These are phyloP conservation scores for Acrocephalus arundinaceus DNA, from an alignment of 2,113 vertebrate species.

Conservation along the genomic window DNA sequence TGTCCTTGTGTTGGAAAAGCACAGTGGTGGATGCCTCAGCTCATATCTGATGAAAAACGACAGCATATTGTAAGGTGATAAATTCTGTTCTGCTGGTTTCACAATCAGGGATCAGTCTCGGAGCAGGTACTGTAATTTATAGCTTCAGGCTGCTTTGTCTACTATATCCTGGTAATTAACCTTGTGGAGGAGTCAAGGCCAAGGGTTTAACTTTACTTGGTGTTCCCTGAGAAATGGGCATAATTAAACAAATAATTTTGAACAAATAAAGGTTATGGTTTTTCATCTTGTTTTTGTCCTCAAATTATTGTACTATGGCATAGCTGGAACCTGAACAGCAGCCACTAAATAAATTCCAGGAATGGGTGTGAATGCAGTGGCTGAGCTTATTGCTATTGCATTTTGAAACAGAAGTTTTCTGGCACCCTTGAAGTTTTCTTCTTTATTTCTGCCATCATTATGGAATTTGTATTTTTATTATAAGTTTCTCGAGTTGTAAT, in stretches of 20 bases:
- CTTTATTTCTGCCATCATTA: background rate
- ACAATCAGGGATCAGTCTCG: background rate
- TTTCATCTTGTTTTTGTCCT: background rate
- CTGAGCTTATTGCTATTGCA: background rate
- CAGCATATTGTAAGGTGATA: background rate
- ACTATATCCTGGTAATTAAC: background rate
- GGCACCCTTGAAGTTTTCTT: background rate
- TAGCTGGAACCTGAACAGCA: background rate
- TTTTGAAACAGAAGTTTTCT: background rate
- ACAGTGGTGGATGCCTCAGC: background rate
- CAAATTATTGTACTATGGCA: background rate
- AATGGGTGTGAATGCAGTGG: background rate
- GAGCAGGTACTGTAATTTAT: background rate
- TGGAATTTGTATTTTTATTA: background rate
- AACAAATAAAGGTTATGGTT: background rate
- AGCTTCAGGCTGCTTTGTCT: conserved; percentile 30
- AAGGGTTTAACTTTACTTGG: background rate
- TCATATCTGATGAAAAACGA: background rate
- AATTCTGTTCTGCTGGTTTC: conserved; percentile 5
- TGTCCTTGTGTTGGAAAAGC: background rate
- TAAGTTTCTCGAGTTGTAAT: background rate
- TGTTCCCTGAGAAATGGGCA: background rate
- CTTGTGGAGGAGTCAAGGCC: background rate
- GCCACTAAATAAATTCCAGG: background rate
- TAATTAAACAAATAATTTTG: background rate